Evolutionary conservation across 2,888 invertebrate species (phyloP), one percentile per base, ranked within the genome.

Genomic region (Drosophila multiciliata): DNA sequence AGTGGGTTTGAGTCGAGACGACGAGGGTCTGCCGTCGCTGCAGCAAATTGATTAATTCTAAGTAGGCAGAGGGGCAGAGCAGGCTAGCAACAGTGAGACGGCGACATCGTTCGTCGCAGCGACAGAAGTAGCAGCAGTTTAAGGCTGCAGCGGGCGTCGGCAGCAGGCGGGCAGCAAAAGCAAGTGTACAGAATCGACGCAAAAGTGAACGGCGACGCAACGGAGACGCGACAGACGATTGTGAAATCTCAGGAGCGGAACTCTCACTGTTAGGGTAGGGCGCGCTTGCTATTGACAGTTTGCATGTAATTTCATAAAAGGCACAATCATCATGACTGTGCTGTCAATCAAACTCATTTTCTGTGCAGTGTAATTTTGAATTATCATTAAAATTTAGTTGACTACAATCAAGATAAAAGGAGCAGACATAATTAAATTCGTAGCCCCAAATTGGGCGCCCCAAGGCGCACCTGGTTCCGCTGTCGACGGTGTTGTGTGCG

Each of bases 181-280:
- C 70, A 81, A 84, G 82, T 84, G 87, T 83, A 83, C 85, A 90
- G 76, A 89, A 89, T 85, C 83, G 90, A 88, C 88, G 88, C 90
- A 84, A 84, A 84, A 84, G 88, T 82, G 80, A 84, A 74, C 84
- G 88, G 86, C 88, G 90, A 79, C 88, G 88, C 83, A 83, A 54
- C 90, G 88, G 76, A 85, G 83, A 84, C 82, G 89, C 87, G 78
- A 67, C 87, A 66, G 87, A 72, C 69, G 71, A 61, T 89, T 87
- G 75, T 71, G 82, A 87, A 87, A 89, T 59, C 12, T 8, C 90
- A 89, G 85, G 88, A 66, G 71, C 90, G 83, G 86, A 8, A 58
- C 5, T 36, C 7, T 2, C 3, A 7, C 0, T 2, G 0, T 3
- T 20, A 38, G 63, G 66, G 52, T 59, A 42, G 8, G 52, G 52